Percentiles rank a stretch among this genome's conserved stretches.
Evolutionary conservation across 92 coral and sea anemone species (phyloP).

Genomic region (Plumapathes pennacea): DNA sequence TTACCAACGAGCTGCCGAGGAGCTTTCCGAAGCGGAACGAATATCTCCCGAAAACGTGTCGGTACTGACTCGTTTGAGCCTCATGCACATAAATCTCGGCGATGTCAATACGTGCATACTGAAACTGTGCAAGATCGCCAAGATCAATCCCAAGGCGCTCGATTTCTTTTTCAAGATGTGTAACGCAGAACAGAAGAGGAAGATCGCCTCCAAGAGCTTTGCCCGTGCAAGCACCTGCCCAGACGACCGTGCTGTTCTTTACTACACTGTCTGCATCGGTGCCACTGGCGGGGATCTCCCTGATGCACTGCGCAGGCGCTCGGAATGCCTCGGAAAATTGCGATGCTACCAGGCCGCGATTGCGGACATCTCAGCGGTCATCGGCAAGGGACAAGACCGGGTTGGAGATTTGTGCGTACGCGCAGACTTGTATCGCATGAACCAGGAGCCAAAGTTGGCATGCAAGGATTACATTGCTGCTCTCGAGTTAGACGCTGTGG

Average conservation of each 20-base stretch:
- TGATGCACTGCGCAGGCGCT: constrained; percentile 87
- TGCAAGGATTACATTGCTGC: constrained; percentile 71
- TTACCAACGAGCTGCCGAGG: constrained; percentile 70
- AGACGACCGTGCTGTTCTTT: constrained; percentile 71
- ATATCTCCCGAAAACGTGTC: constrained; percentile 67
- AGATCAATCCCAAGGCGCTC: constrained; percentile 60
- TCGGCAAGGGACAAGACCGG: constrained; percentile 53
- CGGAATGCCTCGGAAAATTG: constrained; percentile 70
- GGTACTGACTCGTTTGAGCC: constrained; percentile 71
- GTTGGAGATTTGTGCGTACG: constrained; percentile 83
- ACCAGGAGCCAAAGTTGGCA: constrained; percentile 61
- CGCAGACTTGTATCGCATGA: constrained; percentile 68
- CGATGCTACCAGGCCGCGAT: constrained; percentile 64
- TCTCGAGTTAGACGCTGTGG: constrained; percentile 68
- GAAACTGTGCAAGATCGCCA: constrained; percentile 64
- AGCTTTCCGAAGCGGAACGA: constrained; percentile 62
- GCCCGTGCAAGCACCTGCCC: constrained; percentile 37
- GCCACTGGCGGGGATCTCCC: constrained; percentile 58
- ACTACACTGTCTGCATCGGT: constrained; percentile 58
- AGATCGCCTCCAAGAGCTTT: no score
- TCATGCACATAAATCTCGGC: constrained; percentile 70
- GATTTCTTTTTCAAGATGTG: constrained; percentile 54
- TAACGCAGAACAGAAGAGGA: constrained; percentile 59
- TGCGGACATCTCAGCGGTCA: constrained; percentile 78
- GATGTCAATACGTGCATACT: constrained; percentile 52